Evolutionary conservation across 2,797 vertebrate genomes (phyloP), one percentile per base, ranked within the genome.

Genomic region (Sebastes diaconus): DNA sequence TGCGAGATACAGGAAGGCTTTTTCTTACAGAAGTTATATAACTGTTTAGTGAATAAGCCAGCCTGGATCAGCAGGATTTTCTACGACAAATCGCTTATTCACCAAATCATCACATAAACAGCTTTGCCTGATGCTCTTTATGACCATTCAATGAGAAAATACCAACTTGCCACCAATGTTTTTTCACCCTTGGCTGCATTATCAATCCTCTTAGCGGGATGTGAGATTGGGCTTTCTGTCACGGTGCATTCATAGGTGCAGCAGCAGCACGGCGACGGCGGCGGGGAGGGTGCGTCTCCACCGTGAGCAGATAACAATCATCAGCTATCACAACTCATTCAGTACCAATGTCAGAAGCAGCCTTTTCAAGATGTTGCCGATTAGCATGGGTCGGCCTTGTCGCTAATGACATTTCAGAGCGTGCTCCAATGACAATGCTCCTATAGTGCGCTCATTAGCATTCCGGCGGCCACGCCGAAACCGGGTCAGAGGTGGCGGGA

Each of bases 21-120:
- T 63, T 90, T 92, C 39, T 90, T 92, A 81, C 76, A 18, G 73
- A 84, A 83, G 79, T 91, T 90, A 84, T 87, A 87, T 88, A 87
- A 89, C 81, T 84, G 74, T 83, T 86, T 68, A 68, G 82, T 84
- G 88, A 93, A 92, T 93, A 91, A 87, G 84, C 74, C 86, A 60
- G 85, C 83, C 68, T 83, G 89, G 92, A 94, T 93, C 88, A 88
- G 88, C 77, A 77, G 90, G 91, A 94, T 92, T 92, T 91, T 89
- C 85, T 68, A 71, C 82, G 83, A 88, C 85, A 94, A 95, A 90
- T 92, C 79, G 68, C 86, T 87, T 88, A 91, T 94, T 92, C 77
- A 86, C 86, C 84, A 91, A 93, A 93, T 90, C 85, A 89, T 93
- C 89, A 84, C 83, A 93, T 90, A 90, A 93, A 93, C 85, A 59